Evolutionary conservation across 2,113 vertebrate species (phyloP).

Genomic region (Thryonomys swinderianus): DNA sequence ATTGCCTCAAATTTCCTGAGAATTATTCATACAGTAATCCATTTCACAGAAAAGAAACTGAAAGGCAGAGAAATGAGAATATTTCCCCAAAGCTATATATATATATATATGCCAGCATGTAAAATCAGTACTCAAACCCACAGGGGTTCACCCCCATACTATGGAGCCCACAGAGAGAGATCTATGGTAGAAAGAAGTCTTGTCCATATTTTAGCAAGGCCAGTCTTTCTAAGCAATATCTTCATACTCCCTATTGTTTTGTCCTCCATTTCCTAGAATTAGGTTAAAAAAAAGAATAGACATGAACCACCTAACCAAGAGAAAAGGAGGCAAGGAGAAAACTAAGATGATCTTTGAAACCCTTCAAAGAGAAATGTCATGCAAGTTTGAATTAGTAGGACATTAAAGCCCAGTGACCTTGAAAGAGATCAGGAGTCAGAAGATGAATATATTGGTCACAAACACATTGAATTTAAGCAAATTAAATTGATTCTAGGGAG

Average conservation of each 20-base stretch:
- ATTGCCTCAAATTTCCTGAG: neutral
- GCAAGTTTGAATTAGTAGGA: neutral
- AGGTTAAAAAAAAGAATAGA: neutral
- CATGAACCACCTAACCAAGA: neutral
- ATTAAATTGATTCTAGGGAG: neutral
- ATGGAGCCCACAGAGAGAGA: neutral
- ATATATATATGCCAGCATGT: neutral
- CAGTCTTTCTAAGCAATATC: neutral
- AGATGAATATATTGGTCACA: neutral
- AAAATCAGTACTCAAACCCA: neutral
- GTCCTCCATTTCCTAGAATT: neutral
- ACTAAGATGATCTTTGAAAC: neutral
- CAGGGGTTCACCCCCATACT: neutral
- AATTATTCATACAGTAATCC: neutral
- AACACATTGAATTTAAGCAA: neutral
- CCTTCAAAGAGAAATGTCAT: neutral
- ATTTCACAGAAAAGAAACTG: neutral
- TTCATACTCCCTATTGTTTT: neutral
- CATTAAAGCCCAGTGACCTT: neutral
- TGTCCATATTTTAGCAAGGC: neutral
- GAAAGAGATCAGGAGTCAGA: neutral
- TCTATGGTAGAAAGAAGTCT: neutral
- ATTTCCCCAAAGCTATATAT: neutral
- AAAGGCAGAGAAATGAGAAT: neutral
- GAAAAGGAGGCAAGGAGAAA: neutral